These are phyloP conservation scores for Plutomurus gul DNA, from an alignment of 1,140 invertebrate genomes.

Conservation along the genomic window DNA sequence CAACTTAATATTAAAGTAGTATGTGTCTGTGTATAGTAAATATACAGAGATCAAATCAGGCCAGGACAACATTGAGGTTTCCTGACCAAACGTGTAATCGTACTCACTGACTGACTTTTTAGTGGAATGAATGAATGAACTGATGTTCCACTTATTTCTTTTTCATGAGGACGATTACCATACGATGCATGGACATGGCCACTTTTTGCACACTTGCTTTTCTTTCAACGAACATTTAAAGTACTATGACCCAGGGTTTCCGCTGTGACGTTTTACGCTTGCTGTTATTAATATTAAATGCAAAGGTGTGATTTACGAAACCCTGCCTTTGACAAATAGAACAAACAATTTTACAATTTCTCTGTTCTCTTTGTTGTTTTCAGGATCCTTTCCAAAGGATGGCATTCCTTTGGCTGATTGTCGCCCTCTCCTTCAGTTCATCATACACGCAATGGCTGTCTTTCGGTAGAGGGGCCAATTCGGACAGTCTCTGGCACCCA, in stretches of 20 bases:
- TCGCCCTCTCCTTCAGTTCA: background rate
- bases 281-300: no score
- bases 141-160: conserved; percentile 10
- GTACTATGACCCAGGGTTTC: no score
- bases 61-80: conserved; percentile 23
- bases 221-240: no score
- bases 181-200: no score
- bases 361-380: background rate
- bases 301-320: no score
- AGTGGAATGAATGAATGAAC: conserved; percentile 1
- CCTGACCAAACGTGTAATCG: conserved; percentile 23
- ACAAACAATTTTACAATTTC: background rate
- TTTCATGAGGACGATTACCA: background rate
- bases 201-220: background rate
- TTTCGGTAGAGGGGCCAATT: background rate
- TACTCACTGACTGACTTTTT: background rate
- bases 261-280: background rate
- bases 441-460: conserved; percentile 33
- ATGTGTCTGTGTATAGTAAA: background rate
- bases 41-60: conserved; percentile 1
- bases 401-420: background rate
- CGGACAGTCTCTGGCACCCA: conserved; percentile 36
- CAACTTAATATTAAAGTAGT: no score
- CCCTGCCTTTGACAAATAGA: background rate
- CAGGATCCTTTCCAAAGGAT: conserved; percentile 1